phyloP scores from a whole-genome alignment of 2,888 invertebrate species.

The Harpalus rufipes region DNA sequence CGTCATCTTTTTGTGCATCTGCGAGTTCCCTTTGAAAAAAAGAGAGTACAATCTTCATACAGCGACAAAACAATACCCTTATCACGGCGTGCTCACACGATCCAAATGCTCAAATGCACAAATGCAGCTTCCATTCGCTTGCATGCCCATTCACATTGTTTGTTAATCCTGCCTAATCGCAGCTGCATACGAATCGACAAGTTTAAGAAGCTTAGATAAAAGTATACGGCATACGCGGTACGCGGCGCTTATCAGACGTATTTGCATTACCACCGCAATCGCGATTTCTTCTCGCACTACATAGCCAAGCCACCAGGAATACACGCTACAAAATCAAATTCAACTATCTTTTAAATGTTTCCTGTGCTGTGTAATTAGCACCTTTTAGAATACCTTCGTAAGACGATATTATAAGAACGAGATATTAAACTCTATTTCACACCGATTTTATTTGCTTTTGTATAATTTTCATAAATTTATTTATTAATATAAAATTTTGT shows the following conservation, averaged over 20 bases:
- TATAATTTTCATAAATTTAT: too few relatives aligned
- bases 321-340: too few relatives aligned
- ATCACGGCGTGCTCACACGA: constrained; percentile 30
- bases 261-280: constrained; percentile 35
- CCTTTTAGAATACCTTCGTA: too few relatives aligned
- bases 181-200: constrained; percentile 62
- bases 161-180: constrained; percentile 56
- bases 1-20: constrained; percentile 2
- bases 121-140: constrained; percentile 39
- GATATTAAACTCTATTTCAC: too few relatives aligned
- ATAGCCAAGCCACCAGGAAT: neutral
- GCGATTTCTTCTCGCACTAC: neutral
- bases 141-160: constrained; percentile 46
- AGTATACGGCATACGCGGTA: constrained; percentile 21
- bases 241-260: constrained; percentile 3
- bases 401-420: too few relatives aligned
- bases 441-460: too few relatives aligned
- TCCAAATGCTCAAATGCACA: constrained; percentile 36
- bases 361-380: too few relatives aligned
- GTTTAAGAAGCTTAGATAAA: constrained; percentile 58
- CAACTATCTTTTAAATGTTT: too few relatives aligned
- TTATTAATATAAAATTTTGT: too few relatives aligned
- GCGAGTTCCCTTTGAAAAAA: constrained; percentile 8
- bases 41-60: constrained; percentile 17
- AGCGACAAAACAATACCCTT: constrained; percentile 32